phyloP scores from a whole-genome alignment of 2,888 invertebrate genomes.

The Hyposoter didymator region DNA sequence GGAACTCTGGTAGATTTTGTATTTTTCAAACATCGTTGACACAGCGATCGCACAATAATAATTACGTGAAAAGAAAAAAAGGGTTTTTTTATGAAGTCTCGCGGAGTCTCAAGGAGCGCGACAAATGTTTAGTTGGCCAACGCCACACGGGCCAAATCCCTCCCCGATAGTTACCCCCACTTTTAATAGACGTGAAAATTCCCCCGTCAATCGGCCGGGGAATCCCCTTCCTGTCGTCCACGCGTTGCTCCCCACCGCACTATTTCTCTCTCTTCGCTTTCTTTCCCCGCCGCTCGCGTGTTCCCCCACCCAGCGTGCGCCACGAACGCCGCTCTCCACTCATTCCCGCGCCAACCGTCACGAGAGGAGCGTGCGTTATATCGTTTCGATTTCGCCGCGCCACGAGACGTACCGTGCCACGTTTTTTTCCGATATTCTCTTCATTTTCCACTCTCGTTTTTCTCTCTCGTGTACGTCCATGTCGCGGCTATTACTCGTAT shows the following conservation, averaged over 20 bases:
- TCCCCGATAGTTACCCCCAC: constrained; percentile 47
- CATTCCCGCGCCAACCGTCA: constrained; percentile 82
- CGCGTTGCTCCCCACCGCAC: constrained; percentile 36
- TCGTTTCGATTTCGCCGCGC: constrained; percentile 72
- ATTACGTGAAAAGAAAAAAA: neutral
- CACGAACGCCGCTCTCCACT: constrained; percentile 74
- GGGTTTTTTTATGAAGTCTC: neutral
- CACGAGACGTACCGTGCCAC: constrained; percentile 71
- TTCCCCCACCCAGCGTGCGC: constrained; percentile 55
- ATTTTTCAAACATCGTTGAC: neutral
- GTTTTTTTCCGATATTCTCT: constrained; percentile 54
- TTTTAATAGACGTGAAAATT: constrained; percentile 52
- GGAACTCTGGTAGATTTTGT: neutral
- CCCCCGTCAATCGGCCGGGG: constrained; percentile 44
- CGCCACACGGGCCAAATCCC: constrained; percentile 61
- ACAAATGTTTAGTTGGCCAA: constrained; percentile 52
- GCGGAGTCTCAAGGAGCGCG: constrained; percentile 24
- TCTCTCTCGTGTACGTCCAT: constrained; percentile 6
- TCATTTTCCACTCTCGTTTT: constrained; percentile 23
- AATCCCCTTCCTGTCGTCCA: constrained; percentile 51
- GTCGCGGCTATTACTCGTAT: constrained; percentile 14
- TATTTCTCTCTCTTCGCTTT: constrained; percentile 43
- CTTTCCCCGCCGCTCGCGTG: constrained; percentile 26
- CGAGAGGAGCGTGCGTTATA: constrained; percentile 77
- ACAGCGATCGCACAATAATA: neutral